Evolutionary conservation across 2,888 invertebrate genomes (phyloP).

Genomic region (Monopis laevigella): DNA sequence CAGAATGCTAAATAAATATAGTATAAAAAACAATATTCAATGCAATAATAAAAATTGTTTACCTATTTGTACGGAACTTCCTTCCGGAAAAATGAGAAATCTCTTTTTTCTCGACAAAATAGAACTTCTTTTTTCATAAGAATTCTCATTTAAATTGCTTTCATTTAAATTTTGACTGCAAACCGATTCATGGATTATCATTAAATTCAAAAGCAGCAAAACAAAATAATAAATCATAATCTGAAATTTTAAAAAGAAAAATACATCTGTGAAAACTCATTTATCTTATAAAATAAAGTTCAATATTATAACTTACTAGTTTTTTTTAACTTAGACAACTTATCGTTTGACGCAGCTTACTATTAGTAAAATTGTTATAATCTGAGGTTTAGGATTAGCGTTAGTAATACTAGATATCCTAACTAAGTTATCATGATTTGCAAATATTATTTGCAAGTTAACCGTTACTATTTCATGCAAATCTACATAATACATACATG

Average conservation of each 20-base stretch:
- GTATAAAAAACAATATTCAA: constrained; percentile 11
- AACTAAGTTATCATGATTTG: too few relatives aligned
- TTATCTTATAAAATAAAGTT: too few relatives aligned
- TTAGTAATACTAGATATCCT: too few relatives aligned
- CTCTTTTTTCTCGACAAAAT: constrained; percentile 62
- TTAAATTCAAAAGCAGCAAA: background rate
- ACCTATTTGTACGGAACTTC: constrained; percentile 70
- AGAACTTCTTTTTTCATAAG: constrained; percentile 20
- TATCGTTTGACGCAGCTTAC: too few relatives aligned
- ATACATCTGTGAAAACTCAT: too few relatives aligned
- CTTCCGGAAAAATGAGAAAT: constrained; percentile 68
- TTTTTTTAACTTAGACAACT: too few relatives aligned
- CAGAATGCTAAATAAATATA: background rate
- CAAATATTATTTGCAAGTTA: too few relatives aligned
- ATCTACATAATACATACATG: too few relatives aligned
- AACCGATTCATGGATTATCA: background rate
- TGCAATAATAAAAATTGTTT: constrained; percentile 21
- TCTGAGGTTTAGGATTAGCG: too few relatives aligned
- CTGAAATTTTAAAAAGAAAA: background rate
- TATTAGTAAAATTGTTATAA: too few relatives aligned
- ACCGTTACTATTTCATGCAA: too few relatives aligned
- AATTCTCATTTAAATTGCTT: background rate
- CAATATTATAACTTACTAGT: too few relatives aligned
- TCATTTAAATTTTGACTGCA: background rate
- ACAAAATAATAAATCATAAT: background rate